Evolutionary conservation across 53 echinoderm and acorn worm species (phyloP).

Genomic region (Zoroaster sp.): DNA sequence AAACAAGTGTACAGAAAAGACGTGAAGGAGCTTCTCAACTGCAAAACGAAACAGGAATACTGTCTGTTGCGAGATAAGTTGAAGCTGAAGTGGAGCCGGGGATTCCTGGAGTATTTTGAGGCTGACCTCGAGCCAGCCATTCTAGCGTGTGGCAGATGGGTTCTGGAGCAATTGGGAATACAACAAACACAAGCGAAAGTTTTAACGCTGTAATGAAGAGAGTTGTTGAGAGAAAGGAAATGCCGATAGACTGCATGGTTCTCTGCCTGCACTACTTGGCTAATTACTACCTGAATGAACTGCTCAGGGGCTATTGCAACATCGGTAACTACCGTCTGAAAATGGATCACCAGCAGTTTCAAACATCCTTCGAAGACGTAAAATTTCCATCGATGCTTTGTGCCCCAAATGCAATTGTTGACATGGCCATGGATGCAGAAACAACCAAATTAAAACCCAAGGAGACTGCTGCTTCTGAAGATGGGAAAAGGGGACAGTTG

Average conservation of each 20-base stretch:
- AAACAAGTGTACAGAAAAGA: background rate
- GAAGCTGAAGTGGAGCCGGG: background rate
- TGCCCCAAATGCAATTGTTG: background rate
- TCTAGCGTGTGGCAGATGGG: too few relatives aligned
- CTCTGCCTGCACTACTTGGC: background rate
- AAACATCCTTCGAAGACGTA: background rate
- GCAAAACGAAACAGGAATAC: background rate
- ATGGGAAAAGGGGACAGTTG: background rate
- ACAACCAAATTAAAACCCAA: background rate
- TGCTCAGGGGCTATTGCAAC: background rate
- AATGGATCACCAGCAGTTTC: background rate
- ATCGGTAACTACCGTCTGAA: background rate
- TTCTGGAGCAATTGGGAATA: too few relatives aligned
- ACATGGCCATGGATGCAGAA: background rate
- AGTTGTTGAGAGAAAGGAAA: background rate
- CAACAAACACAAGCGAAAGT: background rate
- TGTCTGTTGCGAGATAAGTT: background rate
- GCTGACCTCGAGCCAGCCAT: background rate
- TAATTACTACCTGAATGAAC: background rate
- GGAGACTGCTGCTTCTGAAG: background rate
- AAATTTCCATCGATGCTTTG: background rate
- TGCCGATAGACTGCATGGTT: background rate
- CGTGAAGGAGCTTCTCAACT: background rate
- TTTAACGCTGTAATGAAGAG: background rate
- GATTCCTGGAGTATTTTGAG: background rate